Conservation (phyloP, 2,888 invertebrate species). For the Drosophila meridiana region DNA sequence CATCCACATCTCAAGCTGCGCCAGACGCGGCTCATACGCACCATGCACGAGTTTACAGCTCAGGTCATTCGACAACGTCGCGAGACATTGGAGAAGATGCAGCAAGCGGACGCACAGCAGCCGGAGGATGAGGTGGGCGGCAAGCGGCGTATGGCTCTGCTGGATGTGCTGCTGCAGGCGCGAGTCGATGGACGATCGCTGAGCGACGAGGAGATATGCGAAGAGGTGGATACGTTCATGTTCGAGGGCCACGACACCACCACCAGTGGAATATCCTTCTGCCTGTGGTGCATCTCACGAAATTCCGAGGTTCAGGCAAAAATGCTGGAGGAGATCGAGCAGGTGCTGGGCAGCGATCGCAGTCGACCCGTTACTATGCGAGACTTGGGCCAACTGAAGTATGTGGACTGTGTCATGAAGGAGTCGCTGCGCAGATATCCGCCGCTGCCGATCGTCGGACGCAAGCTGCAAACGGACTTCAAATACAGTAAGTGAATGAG, state of each 20-base stretch:
- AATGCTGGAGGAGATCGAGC: slow-evolving; percentile 70
- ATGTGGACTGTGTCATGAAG: slow-evolving; percentile 88
- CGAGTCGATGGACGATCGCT: slow-evolving; percentile 87
- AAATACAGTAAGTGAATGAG: slow-evolving; percentile 85
- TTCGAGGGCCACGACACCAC: slow-evolving; percentile 86
- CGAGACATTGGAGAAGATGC: slow-evolving; percentile 49
- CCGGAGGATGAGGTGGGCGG: slow-evolving; percentile 82
- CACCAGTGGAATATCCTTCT: slow-evolving; percentile 76
- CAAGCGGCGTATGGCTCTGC: slow-evolving; percentile 88
- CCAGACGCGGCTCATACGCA: slow-evolving; percentile 64
- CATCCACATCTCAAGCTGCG: slow-evolving; percentile 60
- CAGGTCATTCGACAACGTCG: slow-evolving; percentile 80
- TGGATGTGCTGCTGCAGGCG: slow-evolving; percentile 88
- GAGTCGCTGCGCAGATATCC: slow-evolving; percentile 88
- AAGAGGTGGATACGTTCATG: slow-evolving; percentile 91
- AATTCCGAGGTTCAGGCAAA: slow-evolving; percentile 78
- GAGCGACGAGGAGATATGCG: slow-evolving; percentile 87
- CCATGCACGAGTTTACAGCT: slow-evolving; percentile 82
- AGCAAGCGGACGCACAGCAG: slow-evolving; percentile 1
- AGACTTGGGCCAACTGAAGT: slow-evolving; percentile 73
- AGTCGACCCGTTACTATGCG: slow-evolving; percentile 51
- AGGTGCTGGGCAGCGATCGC: slow-evolving; percentile 67
- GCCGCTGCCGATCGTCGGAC: slow-evolving; percentile 87
- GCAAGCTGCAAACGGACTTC: slow-evolving; percentile 85
- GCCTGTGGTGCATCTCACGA: slow-evolving; percentile 72